Base-by-base conservation (phyloP, 2,888 invertebrate genomes). In the Bombyx huttoni region DNA sequence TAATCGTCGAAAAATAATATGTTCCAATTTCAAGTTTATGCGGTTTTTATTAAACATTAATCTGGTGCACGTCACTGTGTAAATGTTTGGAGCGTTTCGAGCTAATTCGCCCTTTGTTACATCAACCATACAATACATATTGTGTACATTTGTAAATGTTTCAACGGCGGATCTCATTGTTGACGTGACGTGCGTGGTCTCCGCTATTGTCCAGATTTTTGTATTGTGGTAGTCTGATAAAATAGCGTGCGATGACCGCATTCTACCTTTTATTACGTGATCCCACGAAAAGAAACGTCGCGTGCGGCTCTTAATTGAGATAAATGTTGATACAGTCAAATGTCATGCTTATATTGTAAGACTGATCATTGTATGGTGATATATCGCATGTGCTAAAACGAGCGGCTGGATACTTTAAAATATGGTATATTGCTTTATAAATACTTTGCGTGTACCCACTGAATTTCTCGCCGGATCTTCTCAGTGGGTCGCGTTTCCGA, bases 81-180 rank as follows among this genome's bases (percentile, higher is more conserved):
- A 24, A 24, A 24, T 5, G 24, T 24, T 24, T 24, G 24, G 24
- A 24, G 24, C 68, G 67, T 70, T 68, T 68, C 63, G 57, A 61
- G 68, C 64, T 73, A 73, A 74, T 70, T 68, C 62, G 60, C 59
- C 62, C 68, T 70, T 75, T 73, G 72, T 72, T 69, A 65, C 61
- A 54, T 52, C 56, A 59, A 57, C 58, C 63, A 61, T 60, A 64
- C 65, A 65, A 63, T 63, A 57, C 65, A 24, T 24, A 24, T 24
- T 24, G 24, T 14, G 33, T 49, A 46, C 24, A 49, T 52, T 40
- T 34, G n/a, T 46, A 34, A 34, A 45, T 49, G 49, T 49, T 47
- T 46, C 14, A 52, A 52, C 49, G 24, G 34, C 12, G 47, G 46
- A 24, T 47, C 50, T 73, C 9, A 40, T 75, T 75, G 74, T 78